Base-by-base conservation (phyloP, 2,797 vertebrate species). In the Poeciliopsis presidionis region DNA sequence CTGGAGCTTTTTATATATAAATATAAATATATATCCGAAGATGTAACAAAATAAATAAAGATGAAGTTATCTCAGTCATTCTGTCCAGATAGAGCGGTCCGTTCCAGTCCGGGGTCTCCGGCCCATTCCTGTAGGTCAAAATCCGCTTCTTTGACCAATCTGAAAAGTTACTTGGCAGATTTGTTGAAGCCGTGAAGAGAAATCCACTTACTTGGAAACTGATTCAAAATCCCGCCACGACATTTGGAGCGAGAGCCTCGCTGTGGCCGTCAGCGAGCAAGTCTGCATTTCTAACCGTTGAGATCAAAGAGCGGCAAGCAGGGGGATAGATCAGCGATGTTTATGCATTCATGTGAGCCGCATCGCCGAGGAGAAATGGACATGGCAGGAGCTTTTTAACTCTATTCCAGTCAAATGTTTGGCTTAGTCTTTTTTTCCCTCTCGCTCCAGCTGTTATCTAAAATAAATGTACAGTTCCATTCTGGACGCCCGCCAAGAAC, bases 391-490 rank as follows among this genome's bases (percentile, higher is more conserved):
- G 1, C 4, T 70, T 78, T 81, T 71, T 55, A 2, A 18, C 16
- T 57, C 61, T 14, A 0, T n/a, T 69, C 51, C 25, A 61, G 49
- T 12, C 8, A 45, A 59, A 74, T 75, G 65, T 86, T 84, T 76
- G 39, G 25, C 80, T 39, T 14, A 43, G 41, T 78, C 59, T 33
- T 28, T 70, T 82, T 82, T 79, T 39, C 36, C 84, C 53, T 30
- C 67, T 0, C 0, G 9, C 53, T 82, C 85, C 53, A 73, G 43
- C 46, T 22, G 46, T 81, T 86, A 74, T 74, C 49, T 82, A 72
- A 82, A 86, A 77, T 82, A 87, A 89, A 87, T 84, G 82, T 2
- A 25, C 30, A 47, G 73, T 81, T 87, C 30, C 25, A 53, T n/a
- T 82, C 79, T 89, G 89, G 83, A 71, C 0, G 22, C 25, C 4